Evolutionary conservation across 2,113 vertebrate species (phyloP).

Genomic region (Zapornia atra): DNA sequence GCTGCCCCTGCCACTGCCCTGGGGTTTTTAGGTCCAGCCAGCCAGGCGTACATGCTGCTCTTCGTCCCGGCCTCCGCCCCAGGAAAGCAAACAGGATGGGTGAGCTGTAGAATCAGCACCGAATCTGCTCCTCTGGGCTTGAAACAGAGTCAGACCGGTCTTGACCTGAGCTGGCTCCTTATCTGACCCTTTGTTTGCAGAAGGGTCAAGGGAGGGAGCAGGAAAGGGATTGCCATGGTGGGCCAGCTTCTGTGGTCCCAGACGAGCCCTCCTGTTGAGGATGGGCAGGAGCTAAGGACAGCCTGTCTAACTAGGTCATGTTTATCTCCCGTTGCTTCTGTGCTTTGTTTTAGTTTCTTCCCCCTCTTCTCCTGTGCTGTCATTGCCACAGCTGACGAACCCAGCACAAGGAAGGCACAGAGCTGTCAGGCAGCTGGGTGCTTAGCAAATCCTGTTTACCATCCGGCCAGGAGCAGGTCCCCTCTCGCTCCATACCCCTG

Average conservation of each 20-base stretch:
- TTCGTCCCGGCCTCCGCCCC: neutral
- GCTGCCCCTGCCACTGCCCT: neutral
- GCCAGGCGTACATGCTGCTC: neutral
- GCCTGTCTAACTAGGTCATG: slow-evolving; percentile 40
- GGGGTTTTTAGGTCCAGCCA: neutral
- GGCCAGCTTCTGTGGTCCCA: neutral
- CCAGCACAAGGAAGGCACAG: neutral
- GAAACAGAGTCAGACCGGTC: slow-evolving; percentile 28
- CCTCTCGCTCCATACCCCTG: rapidly evolving
- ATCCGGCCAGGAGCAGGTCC: neutral
- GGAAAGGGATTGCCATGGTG: neutral
- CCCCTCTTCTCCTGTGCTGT: neutral
- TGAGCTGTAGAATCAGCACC: slow-evolving; percentile 2
- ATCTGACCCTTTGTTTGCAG: slow-evolving; percentile 43
- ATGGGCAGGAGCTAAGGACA: neutral
- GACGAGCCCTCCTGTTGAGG: neutral
- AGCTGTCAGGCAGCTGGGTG: neutral
- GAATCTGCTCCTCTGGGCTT: slow-evolving; percentile 26
- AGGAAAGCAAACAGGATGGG: slow-evolving; percentile 48
- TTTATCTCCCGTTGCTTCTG: slow-evolving; percentile 61
- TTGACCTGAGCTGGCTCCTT: slow-evolving; percentile 45
- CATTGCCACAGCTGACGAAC: neutral
- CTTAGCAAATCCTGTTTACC: neutral
- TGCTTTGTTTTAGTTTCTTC: slow-evolving; percentile 25
- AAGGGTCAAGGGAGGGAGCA: neutral